Evolutionary conservation across 2,113 vertebrate genomes (phyloP), one percentile per base, ranked within the genome.

Genomic region (Anseranas semipalmata): DNA sequence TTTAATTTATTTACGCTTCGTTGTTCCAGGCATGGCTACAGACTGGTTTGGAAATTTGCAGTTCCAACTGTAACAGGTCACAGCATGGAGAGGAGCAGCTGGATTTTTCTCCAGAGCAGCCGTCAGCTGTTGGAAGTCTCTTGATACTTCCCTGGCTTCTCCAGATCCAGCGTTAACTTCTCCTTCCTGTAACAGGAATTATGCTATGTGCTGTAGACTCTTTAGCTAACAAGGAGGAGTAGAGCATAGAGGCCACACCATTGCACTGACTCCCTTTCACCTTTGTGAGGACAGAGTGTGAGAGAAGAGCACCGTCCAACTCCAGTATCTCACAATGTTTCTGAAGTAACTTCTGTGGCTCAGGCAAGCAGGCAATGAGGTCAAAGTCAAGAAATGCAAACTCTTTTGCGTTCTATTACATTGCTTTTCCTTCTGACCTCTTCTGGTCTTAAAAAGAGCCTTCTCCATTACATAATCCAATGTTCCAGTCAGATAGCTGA

Each of bases 111-210:
- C 80, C 62, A 53, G 96, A 91, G 86, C 80, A 87, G 89, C 84
- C 73, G 8, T 96, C 96, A 95, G 95, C 96, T 97, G 89, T 92
- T 96, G 84, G 89, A 96, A 96, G 53, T 93, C 96, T 93, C 94
- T 82, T 95, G 95, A 89, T 90, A 87, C 77, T 91, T 93, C 86
- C 62, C 90, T 96, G 95, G 90, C 88, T 96, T 95, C 90, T 93
- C 95, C 73, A 82, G 66, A 82, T 94, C 94, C 80, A 81, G 77
- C 70, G 53, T 95, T 89, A 90, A 89, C 60, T 95, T 94, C 90
- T 96, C 53, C 78, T 96, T 96, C 95, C 92, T 96, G 88, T 84
- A 78, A 78, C 76, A 89, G 96, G 92, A 95, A 95, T 96, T 87
- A 60, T 2, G 7, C 74, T 95, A 79, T 5, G 12, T 91, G 90